phyloP scores from a whole-genome alignment of 2,113 vertebrate genomes.

The Chlorodrepanis virens region DNA sequence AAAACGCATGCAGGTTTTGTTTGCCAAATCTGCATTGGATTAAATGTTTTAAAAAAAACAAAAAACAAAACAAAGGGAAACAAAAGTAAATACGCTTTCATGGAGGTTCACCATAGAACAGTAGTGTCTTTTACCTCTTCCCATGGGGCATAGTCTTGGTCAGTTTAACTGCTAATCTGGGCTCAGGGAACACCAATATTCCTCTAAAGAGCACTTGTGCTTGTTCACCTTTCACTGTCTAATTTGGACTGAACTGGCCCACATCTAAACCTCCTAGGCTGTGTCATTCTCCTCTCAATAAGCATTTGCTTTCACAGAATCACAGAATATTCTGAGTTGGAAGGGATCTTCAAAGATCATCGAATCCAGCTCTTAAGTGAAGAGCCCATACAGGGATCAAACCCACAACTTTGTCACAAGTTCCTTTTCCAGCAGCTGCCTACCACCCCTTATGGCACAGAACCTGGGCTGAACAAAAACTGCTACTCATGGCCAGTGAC shows the following conservation, averaged over 20 bases:
- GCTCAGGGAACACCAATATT: background rate
- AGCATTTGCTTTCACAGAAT: background rate
- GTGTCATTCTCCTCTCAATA: background rate
- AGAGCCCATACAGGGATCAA: background rate
- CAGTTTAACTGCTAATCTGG: background rate
- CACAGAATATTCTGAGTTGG: background rate
- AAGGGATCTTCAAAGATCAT: background rate
- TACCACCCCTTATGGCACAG: background rate
- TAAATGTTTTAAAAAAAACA: background rate
- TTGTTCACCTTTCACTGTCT: background rate
- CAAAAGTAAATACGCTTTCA: background rate
- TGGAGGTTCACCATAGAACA: background rate
- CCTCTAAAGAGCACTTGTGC: background rate
- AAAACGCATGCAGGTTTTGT: background rate
- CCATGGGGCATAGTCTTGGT: fast-evolving
- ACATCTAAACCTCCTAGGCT: background rate
- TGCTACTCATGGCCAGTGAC: fast-evolving
- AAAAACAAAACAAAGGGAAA: background rate
- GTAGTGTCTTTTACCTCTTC: background rate
- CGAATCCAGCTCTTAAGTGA: background rate
- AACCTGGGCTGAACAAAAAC: too few species aligned
- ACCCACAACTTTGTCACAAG: background rate
- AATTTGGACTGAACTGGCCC: background rate
- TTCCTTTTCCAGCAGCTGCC: background rate
- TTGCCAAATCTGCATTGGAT: background rate